These are phyloP conservation scores for Coecobrya sp. DNA, from an alignment of 2,888 invertebrate species.

Conservation along the genomic window DNA sequence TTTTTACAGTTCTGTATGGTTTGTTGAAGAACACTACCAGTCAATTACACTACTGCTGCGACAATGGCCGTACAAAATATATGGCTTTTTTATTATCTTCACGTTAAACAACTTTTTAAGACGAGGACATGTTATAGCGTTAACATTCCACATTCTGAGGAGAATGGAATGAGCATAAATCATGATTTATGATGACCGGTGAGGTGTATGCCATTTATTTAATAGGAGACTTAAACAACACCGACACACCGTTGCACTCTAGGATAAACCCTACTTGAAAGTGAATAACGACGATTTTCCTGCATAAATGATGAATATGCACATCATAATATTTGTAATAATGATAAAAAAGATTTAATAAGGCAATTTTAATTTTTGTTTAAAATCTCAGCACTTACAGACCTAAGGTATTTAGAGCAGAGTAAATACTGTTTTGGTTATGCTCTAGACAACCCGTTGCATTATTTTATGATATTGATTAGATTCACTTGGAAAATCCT, in stretches of 20 bases:
- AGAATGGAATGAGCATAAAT: slow-evolving; percentile 64
- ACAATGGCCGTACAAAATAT: slow-evolving; percentile 31
- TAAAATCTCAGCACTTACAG: no score
- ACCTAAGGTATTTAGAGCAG: no score
- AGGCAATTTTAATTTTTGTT: no score
- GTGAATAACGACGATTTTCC: no score
- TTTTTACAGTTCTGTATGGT: not conserved
- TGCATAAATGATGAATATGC: no score
- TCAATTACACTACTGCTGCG: slow-evolving; percentile 28
- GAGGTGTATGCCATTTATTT: slow-evolving; percentile 70
- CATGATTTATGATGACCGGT: slow-evolving; percentile 65
- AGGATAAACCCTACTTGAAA: no score
- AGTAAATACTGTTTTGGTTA: no score
- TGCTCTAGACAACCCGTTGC: no score
- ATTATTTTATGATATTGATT: no score
- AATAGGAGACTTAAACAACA: slow-evolving; percentile 61
- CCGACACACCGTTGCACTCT: slow-evolving; percentile 13
- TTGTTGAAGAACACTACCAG: slow-evolving; percentile 3
- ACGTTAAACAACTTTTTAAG: slow-evolving; percentile 22
- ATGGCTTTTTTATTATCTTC: slow-evolving; percentile 18
- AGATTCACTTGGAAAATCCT: no score
- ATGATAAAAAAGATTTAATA: no score
- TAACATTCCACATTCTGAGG: slow-evolving; percentile 55
- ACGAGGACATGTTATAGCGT: slow-evolving; percentile 54
- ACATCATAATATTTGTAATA: no score